A percentile compares a stretch with the other conserved stretches of the same genome.
These are phyloP conservation scores for Procapra przewalskii DNA, from an alignment of 2,113 vertebrate species.

Conservation along the genomic window DNA sequence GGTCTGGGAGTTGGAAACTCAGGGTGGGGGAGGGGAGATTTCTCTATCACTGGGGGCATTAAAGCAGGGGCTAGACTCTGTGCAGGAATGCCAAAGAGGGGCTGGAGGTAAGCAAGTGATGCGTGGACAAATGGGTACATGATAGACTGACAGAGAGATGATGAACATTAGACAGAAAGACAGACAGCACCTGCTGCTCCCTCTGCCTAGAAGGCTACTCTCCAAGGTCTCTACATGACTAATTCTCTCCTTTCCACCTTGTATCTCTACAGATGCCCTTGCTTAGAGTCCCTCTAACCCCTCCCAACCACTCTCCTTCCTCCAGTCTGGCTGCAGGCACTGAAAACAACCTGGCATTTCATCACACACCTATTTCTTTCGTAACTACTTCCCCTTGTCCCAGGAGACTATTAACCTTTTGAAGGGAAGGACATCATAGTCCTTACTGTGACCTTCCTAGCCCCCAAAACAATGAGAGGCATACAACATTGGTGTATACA, in stretches of 20 bases:
- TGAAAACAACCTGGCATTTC: accelerated
- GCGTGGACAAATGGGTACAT: accelerated
- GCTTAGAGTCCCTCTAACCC: neutral
- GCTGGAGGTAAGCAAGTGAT: too few species aligned
- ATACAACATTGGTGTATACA: too few species aligned
- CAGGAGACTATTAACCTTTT: neutral
- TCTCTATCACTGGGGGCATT: neutral
- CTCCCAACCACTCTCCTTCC: neutral
- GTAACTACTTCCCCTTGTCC: neutral
- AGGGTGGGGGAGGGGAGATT: neutral
- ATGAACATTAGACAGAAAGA: neutral
- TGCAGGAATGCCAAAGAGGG: neutral
- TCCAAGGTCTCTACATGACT: neutral
- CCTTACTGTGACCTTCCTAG: too few species aligned
- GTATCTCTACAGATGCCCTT: neutral
- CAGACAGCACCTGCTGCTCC: neutral
- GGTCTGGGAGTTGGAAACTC: neutral
- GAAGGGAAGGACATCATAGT: neutral
- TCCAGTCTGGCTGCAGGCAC: neutral
- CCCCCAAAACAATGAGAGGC: neutral
- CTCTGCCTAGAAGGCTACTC: neutral
- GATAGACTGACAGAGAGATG: accelerated
- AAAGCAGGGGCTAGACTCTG: neutral
- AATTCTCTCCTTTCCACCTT: neutral
- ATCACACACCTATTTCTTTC: neutral